Conservation (phyloP, 2,888 invertebrate genomes). For the Apamea crenata region DNA sequence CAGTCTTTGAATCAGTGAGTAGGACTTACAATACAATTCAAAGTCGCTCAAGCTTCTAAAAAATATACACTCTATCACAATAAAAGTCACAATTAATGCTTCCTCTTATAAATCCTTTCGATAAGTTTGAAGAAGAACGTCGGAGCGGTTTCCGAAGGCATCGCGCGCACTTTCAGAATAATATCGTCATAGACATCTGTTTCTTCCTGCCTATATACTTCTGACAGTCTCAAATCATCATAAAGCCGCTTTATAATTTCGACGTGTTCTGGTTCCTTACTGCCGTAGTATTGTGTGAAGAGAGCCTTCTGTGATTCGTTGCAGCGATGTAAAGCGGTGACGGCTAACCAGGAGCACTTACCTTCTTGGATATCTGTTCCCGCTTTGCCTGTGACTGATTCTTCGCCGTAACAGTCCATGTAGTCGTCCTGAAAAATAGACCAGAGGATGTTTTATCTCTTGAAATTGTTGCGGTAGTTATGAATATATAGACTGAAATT, state of each 20-base stretch:
- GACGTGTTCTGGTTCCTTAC: constrained; percentile 91
- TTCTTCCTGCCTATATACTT: constrained; percentile 93
- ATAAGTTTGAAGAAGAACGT: constrained; percentile 93
- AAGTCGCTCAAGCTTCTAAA: constrained; percentile 9
- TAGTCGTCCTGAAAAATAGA: constrained; percentile 93
- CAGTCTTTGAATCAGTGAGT: not conserved
- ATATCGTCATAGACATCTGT: constrained; percentile 93
- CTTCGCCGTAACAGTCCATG: constrained; percentile 96
- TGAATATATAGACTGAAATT: too few species aligned
- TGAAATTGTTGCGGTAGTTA: not conserved
- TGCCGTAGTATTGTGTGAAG: constrained; percentile 93
- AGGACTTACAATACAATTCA: not conserved
- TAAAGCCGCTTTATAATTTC: constrained; percentile 81
- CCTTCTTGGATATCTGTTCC: constrained; percentile 91
- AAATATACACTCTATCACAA: not conserved
- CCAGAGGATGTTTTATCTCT: not conserved
- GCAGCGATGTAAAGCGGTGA: constrained; percentile 92
- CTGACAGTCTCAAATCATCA: constrained; percentile 92
- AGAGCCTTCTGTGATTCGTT: constrained; percentile 92
- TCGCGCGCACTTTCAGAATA: constrained; percentile 92
- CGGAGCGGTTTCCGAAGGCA: constrained; percentile 91
- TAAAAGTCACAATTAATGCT: constrained; percentile 62
- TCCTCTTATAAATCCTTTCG: constrained; percentile 92
- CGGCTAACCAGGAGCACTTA: constrained; percentile 97
- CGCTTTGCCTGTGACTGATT: constrained; percentile 71